Conservation (phyloP, 2,888 invertebrate genomes). For the Julus scandinavius region DNA sequence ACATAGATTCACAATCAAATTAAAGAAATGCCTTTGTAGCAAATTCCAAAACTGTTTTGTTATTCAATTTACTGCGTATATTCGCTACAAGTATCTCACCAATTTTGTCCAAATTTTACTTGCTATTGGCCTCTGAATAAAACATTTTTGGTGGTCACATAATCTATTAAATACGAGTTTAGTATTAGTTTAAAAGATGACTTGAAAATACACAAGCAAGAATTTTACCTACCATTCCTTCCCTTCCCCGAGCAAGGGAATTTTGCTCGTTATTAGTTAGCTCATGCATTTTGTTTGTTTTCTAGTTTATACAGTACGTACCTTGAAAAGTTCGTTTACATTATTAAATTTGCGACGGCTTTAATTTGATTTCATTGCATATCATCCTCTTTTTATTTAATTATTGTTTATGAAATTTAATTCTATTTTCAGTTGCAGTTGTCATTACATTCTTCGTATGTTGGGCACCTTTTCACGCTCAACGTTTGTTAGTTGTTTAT, state of each 20-base stretch:
- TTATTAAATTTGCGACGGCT: neutral
- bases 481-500: constrained; percentile 85
- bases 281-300: no score
- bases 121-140: neutral
- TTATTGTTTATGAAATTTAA: neutral
- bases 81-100: neutral
- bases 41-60: neutral
- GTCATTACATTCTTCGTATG: constrained; percentile 94
- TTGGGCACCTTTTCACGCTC: constrained; percentile 96
- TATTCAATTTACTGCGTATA: neutral
- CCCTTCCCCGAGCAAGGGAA: no score
- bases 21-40: neutral
- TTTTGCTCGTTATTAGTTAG: no score
- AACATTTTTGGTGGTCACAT: no score
- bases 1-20: neutral
- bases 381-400: neutral
- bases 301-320: no score
- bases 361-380: neutral
- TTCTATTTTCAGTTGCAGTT: constrained; percentile 78
- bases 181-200: no score
- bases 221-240: no score
- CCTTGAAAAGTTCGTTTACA: no score
- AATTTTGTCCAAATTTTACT: neutral
- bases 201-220: no score
- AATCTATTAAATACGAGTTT: no score